Conservation (phyloP, 2,888 invertebrate genomes). For the Parasteatoda lunata region DNA sequence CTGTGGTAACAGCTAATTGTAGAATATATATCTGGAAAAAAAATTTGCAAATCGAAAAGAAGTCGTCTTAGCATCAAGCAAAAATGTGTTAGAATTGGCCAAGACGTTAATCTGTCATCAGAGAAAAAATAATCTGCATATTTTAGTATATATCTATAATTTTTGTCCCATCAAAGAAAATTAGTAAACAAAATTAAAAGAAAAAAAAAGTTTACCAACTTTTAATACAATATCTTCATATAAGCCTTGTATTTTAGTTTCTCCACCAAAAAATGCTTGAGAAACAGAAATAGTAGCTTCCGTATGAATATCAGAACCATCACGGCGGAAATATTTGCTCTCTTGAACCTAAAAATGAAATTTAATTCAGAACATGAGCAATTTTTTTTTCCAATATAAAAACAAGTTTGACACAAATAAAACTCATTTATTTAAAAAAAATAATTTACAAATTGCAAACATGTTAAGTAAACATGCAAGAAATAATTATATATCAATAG, state of each 20-base stretch:
- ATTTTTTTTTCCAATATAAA: too few relatives aligned
- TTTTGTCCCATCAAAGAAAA: too few relatives aligned
- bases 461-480: background rate
- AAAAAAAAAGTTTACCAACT: constrained; percentile 75
- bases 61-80: too few relatives aligned
- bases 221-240: constrained; percentile 95
- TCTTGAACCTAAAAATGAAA: constrained; percentile 75
- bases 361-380: background rate
- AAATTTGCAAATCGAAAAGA: too few relatives aligned
- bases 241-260: constrained; percentile 92
- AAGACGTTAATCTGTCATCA: too few relatives aligned
- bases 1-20: too few relatives aligned
- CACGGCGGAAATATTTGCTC: constrained; percentile 91
- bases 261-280: constrained; percentile 95
- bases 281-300: constrained; percentile 90
- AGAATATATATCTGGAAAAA: too few relatives aligned
- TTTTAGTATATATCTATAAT: too few relatives aligned
- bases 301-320: constrained; percentile 97
- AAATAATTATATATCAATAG: background rate
- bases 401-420: constrained; percentile 1
- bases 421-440: background rate
- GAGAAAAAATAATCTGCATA: too few relatives aligned
- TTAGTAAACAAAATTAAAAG: too few relatives aligned
- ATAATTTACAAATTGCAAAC: too few relatives aligned
- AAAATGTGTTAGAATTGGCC: too few relatives aligned